Base-by-base conservation (phyloP, 1,140 invertebrate genomes). In the Grapholita molesta region DNA sequence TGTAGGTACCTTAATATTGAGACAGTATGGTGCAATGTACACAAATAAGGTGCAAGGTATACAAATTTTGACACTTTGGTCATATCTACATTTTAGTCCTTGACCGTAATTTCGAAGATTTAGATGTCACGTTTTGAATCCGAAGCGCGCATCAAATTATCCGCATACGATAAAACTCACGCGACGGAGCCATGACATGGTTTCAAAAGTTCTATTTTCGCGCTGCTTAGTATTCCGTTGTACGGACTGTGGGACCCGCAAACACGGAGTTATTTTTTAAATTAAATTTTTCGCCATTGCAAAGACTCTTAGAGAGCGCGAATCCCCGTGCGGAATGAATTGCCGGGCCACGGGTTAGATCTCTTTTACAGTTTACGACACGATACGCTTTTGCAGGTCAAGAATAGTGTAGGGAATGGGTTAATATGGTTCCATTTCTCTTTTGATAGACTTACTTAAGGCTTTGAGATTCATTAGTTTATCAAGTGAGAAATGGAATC, bases 251-350 rank as follows among this genome's bases (percentile, higher is more conserved):
- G 24, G 21, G 15, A 64, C 57, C 67, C 69, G 64, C 55, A 69
- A 70, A 70, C 64, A 72, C 30, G 33, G 68, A 76, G 74, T 74
- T 78, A 76, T 78, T 73, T 74, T 71, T 74, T 72, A 78, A 78
- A 78, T 78, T 74, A 76, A 78, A 78, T 78, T 78, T 79, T 76
- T 76, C 71, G 38, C 68, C 70, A 67, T 72, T 70, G 71, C 74
- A 23, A 76, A 75, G 68, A 70, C 72, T 71, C 35, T 64, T 53
- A 65, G 66, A 64, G 70, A 33, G 64, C 55, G 65, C 64, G 38
- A 35, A 42, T 32, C 38, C 71, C 73, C 71, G 38, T 11, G 33
- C 38, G 64, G 38, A 73, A 68, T 70, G 69, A 67, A 74, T 72
- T 72, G 65, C 61, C 18, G 42, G 48, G 61, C 55, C 28, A n/a